These are phyloP conservation scores for Dendroctonus ponderosae DNA, from an alignment of 1,140 invertebrate genomes.

Conservation along the genomic window DNA sequence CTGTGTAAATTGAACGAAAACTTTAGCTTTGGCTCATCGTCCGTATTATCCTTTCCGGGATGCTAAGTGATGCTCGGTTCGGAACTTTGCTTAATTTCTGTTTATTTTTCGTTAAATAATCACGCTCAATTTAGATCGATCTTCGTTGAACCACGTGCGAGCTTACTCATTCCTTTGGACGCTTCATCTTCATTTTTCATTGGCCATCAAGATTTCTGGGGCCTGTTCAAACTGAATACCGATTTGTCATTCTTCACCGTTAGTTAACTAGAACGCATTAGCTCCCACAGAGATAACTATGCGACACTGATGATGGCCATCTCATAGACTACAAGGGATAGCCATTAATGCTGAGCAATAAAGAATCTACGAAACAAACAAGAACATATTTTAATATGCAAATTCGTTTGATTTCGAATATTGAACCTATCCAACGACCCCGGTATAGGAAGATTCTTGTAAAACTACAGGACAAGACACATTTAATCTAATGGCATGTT, in stretches of 20 bases:
- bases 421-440: not conserved
- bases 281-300: no score
- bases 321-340: no score
- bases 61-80: conserved; percentile 7
- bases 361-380: no score
- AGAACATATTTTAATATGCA: no score
- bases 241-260: conserved; percentile 32
- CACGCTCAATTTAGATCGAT: conserved; percentile 1
- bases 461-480: conserved; percentile 17
- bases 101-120: conserved; percentile 22
- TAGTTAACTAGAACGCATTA: not conserved
- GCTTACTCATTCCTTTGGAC: conserved; percentile 9
- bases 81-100: conserved; percentile 11
- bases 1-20: not conserved
- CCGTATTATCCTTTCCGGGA: conserved; percentile 9
- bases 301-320: no score
- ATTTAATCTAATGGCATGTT: conserved; percentile 28
- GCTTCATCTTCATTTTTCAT: conserved; percentile 34
- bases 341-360: no score
- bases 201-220: conserved; percentile 31
- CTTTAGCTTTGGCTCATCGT: not conserved
- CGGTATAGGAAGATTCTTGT: conserved; percentile 4
- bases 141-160: conserved; percentile 9
- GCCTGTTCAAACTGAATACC: conserved; percentile 16
- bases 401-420: no score